These are phyloP conservation scores for Axinella damicornis DNA, from an alignment of 37 sponge, comb jelly and placozoan species.

Conservation along the genomic window DNA sequence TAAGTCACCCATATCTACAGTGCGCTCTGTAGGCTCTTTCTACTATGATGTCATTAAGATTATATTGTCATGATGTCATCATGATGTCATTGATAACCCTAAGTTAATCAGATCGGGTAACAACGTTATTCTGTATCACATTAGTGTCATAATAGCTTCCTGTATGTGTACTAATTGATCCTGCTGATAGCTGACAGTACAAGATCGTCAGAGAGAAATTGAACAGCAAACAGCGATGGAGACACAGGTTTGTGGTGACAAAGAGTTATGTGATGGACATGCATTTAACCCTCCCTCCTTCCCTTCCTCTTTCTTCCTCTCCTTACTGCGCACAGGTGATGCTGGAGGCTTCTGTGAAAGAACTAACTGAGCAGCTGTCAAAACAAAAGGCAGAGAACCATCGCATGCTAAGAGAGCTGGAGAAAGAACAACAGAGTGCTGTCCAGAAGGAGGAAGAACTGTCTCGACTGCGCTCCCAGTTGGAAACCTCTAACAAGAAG, in stretches of 20 bases:
- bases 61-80: too few species aligned
- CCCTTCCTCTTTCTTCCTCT: background rate
- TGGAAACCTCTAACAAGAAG: background rate
- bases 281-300: too few species aligned
- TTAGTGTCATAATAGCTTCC: too few species aligned
- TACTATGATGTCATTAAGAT: too few species aligned
- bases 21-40: too few species aligned
- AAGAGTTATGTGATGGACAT: too few species aligned
- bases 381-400: background rate
- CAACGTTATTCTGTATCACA: too few species aligned
- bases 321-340: background rate
- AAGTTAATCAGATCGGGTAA: too few species aligned
- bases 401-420: background rate
- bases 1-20: background rate
- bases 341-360: background rate
- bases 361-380: conserved; percentile 11
- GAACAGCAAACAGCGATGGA: conserved; percentile 15
- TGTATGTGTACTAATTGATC: too few species aligned
- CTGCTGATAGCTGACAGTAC: background rate
- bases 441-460: conserved; percentile 5
- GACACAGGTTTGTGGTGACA: background rate
- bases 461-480: background rate
- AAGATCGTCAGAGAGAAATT: background rate
- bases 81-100: too few species aligned
- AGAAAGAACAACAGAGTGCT: background rate